Conservation (phyloP, 2,888 invertebrate genomes). For the Erebia ligea region DNA sequence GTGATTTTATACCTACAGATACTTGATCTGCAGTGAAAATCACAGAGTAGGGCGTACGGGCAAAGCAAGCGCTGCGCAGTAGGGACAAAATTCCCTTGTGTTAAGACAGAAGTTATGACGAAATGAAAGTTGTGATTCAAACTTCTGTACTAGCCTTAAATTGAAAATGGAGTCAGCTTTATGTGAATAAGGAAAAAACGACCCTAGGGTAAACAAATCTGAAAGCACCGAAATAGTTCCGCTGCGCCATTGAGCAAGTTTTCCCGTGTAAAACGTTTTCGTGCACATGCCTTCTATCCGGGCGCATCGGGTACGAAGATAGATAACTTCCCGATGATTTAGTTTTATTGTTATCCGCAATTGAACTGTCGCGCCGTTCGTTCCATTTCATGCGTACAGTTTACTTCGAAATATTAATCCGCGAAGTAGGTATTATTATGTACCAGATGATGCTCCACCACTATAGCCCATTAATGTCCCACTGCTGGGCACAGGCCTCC, state of each 20-base stretch:
- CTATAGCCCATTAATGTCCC: too few relatives aligned
- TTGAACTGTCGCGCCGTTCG: slow-evolving; percentile 64
- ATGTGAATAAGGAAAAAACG: slow-evolving; percentile 16
- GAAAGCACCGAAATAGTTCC: slow-evolving; percentile 58
- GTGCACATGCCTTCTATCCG: slow-evolving; percentile 69
- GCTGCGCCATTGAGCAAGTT: slow-evolving; percentile 72
- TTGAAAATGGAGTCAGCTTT: slow-evolving; percentile 22
- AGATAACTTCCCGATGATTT: slow-evolving; percentile 83
- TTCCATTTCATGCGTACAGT: slow-evolving; percentile 37
- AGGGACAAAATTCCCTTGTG: too few relatives aligned
- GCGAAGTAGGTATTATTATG: background rate
- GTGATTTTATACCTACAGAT: too few relatives aligned
- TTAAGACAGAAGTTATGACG: too few relatives aligned
- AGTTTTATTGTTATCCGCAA: slow-evolving; percentile 80
- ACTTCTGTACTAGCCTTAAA: background rate
- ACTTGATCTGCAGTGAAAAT: too few relatives aligned
- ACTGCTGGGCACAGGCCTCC: too few relatives aligned
- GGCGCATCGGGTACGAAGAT: slow-evolving; percentile 66
- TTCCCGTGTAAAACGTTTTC: slow-evolving; percentile 68
- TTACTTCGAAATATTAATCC: slow-evolving; percentile 8
- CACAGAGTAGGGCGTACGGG: too few relatives aligned
- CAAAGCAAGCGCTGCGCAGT: too few relatives aligned
- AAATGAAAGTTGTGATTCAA: background rate
- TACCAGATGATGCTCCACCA: too few relatives aligned
- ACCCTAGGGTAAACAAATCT: slow-evolving; percentile 46